These are phyloP conservation scores for Callyntrura guangdongensis DNA, from an alignment of 2,888 invertebrate genomes.

Conservation along the genomic window DNA sequence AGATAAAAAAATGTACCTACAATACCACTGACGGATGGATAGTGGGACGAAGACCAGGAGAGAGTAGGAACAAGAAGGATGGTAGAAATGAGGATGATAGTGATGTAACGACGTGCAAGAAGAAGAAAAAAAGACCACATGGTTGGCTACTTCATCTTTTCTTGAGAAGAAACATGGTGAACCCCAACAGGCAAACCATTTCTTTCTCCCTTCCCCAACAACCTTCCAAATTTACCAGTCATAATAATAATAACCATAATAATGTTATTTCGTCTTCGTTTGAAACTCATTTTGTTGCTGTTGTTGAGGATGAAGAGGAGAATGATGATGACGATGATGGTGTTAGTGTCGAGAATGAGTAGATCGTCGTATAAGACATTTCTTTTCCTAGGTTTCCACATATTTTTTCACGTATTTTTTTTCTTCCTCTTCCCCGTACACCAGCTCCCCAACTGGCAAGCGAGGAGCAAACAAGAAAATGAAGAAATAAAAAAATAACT, in stretches of 20 bases:
- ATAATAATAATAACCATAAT: conserved; percentile 74
- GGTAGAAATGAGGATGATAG: background rate
- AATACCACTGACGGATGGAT: too few species aligned
- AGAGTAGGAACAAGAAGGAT: background rate
- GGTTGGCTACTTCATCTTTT: conserved; percentile 63
- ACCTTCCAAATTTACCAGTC: conserved; percentile 73
- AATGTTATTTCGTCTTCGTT: conserved; percentile 71
- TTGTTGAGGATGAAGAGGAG: conserved; percentile 21
- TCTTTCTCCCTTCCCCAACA: conserved; percentile 52
- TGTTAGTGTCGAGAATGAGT: too few species aligned
- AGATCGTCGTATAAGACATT: too few species aligned
- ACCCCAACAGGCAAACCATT: conserved; percentile 65
- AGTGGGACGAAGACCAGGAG: too few species aligned
- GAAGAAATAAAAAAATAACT: conserved; percentile 54
- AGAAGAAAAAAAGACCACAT: conserved; percentile 69
- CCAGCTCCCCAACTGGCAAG: conserved; percentile 44
- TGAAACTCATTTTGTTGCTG: conserved; percentile 52
- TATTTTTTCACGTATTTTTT: too few species aligned
- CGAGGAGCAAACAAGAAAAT: conserved; percentile 45
- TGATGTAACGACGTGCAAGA: conserved; percentile 52
- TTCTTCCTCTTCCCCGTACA: background rate
- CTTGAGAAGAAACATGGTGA: conserved; percentile 45
- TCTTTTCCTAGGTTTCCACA: too few species aligned
- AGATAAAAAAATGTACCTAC: too few species aligned
- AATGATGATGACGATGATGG: background rate